These are phyloP conservation scores for Meteorus cinctellus DNA, from an alignment of 2,888 invertebrate genomes.

Conservation along the genomic window DNA sequence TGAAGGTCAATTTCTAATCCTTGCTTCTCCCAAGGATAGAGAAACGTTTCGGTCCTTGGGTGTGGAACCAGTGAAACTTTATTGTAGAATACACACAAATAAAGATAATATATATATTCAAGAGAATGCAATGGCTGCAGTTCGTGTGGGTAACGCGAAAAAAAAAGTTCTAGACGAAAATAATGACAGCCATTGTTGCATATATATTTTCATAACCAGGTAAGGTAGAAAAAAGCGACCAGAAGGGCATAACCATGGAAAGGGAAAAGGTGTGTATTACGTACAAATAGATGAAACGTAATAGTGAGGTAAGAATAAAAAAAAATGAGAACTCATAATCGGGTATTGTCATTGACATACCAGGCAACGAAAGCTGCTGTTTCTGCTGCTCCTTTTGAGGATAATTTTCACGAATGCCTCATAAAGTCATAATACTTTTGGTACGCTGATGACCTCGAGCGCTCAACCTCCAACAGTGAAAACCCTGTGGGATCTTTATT, in stretches of 20 bases:
- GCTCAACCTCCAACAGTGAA: conserved; percentile 38
- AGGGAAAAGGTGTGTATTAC: conserved; percentile 40
- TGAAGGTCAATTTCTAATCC: conserved; percentile 71
- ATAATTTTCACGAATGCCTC: conserved; percentile 61
- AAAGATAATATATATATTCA: conserved; percentile 45
- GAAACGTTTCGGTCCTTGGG: conserved; percentile 60
- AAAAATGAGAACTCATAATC: conserved; percentile 55
- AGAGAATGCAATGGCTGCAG: not conserved
- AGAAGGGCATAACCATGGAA: conserved; percentile 37
- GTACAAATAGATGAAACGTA: conserved; percentile 49
- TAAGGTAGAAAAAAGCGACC: conserved; percentile 35
- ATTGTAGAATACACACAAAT: conserved; percentile 39
- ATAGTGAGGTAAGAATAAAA: conserved; percentile 29
- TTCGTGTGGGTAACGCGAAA: conserved; percentile 19
- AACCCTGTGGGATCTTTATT: conserved; percentile 47
- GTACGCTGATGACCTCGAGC: conserved; percentile 41
- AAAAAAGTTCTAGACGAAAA: conserved; percentile 56
- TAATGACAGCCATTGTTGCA: conserved; percentile 46
- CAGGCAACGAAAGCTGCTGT: conserved; percentile 38
- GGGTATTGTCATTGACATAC: conserved; percentile 52
- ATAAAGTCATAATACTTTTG: conserved; percentile 61
- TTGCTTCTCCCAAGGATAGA: conserved; percentile 62
- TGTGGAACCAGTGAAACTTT: conserved; percentile 39
- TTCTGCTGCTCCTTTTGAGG: conserved; percentile 9
- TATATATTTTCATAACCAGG: conserved; percentile 37